Conservation (phyloP, 2,888 invertebrate species). For the Leptopilina drosophilae region DNA sequence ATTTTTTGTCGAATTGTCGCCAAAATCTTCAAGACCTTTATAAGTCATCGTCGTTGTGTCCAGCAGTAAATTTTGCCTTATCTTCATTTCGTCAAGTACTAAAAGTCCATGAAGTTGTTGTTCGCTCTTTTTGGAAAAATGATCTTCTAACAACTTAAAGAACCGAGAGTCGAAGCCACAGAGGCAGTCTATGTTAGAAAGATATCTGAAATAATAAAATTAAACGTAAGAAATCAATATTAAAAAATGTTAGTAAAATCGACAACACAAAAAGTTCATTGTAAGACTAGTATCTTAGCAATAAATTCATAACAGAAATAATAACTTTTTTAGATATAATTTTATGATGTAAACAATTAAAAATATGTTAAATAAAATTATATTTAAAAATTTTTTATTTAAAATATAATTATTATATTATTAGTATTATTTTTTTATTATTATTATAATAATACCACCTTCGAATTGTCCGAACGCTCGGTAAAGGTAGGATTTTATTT, state of each 20-base stretch:
- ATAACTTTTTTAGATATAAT: too few species aligned
- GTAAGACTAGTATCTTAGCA: too few species aligned
- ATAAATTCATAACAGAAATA: too few species aligned
- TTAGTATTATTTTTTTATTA: too few species aligned
- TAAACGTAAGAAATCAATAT: neutral
- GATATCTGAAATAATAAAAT: conserved; percentile 41
- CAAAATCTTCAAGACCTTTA: conserved; percentile 53
- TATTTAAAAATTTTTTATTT: neutral
- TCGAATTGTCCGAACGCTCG: conserved; percentile 29
- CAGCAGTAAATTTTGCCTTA: conserved; percentile 46
- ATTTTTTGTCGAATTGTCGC: conserved; percentile 30
- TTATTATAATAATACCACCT: too few species aligned
- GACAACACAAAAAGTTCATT: neutral
- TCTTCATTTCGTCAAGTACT: conserved; percentile 53
- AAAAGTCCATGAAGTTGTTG: conserved; percentile 49
- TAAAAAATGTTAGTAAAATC: neutral
- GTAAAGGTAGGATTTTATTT: conserved; percentile 36
- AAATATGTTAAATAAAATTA: too few species aligned
- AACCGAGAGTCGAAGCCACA: conserved; percentile 50
- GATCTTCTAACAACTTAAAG: conserved; percentile 44
- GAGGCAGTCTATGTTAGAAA: conserved; percentile 43
- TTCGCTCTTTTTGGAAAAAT: conserved; percentile 44
- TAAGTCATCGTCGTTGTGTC: conserved; percentile 48
- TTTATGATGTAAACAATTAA: too few species aligned
- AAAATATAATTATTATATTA: neutral